Evolutionary conservation across 2,113 vertebrate genomes (phyloP), one percentile per base, ranked within the genome.

Genomic region (Lepidothrix coronata): DNA sequence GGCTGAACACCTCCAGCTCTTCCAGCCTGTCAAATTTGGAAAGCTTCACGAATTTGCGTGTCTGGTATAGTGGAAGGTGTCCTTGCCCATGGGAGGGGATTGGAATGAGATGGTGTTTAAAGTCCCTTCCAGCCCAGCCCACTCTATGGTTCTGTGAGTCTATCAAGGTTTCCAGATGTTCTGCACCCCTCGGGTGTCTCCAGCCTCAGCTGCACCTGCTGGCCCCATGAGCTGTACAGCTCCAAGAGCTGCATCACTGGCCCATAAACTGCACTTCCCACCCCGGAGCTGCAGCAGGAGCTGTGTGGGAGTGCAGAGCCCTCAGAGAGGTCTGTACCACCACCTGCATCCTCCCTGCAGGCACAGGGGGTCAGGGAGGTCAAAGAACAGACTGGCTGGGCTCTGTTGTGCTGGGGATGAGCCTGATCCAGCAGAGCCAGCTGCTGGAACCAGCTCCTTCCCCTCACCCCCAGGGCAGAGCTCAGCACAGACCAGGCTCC

Each of bases 361-460:
- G 14, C 61, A 54, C 9, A 23, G 8, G 0, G 3, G 55, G 46
- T 18, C 31, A 20, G 8, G 0, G 3, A 62, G 46, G 18, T 16
- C 46, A 78, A 72, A 67, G 19, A 35, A 31, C 17, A 4, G 24
- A 15, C 39, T n/a, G 51, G 27, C 10, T 5, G 5, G n/a, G 19
- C 7, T 41, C 24, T 52, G 7, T 30, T 20, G 30, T 55, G 31
- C 55, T 57, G 31, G 55, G 55, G 55, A 21, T 57, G 55, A n/a
- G 31, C 19, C 51, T 8, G 14, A 67, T 19, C 18, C n/a, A 39
- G 48, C 46, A 78, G 35, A 78, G 19, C 24, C n/a, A 39, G 48
- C 41, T 77, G 33, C 31, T 61, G 24, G 46, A 68, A 74, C 25
- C 41, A 49, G 11, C 12, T 54, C 39, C 48, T 62, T 13, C 19